Percentiles rank a stretch among this genome's conserved stretches.
Conservation (phyloP, 2,113 vertebrate species). For the Chaenogobius annularis region DNA sequence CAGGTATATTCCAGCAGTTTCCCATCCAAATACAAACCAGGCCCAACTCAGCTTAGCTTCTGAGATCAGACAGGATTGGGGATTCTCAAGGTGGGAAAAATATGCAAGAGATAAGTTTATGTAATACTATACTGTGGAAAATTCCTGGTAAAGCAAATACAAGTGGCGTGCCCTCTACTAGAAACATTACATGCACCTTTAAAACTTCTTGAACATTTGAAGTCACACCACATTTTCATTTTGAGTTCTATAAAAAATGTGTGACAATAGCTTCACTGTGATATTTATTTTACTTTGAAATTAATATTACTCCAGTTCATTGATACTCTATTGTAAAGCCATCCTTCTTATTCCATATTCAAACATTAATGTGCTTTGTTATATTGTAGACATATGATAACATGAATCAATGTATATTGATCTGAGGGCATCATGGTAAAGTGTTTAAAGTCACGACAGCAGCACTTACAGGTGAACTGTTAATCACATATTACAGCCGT, state of each 20-base stretch:
- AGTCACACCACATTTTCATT: not conserved
- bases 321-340: not conserved
- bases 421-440: not conserved
- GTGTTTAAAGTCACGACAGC: conserved; percentile 1
- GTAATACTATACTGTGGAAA: no score
- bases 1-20: not conserved
- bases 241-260: no score
- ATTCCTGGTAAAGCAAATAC: not conserved
- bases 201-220: not conserved
- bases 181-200: no score
- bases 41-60: not conserved
- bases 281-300: no score
- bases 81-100: not conserved
- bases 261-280: not conserved
- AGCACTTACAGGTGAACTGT: not conserved
- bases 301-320: no score
- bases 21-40: not conserved
- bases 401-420: not conserved
- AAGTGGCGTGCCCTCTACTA: not conserved
- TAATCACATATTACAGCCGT: conserved; percentile 1
- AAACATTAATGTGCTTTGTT: not conserved
- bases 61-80: not conserved
- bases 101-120: no score
- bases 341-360: not conserved
- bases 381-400: not conserved